Evolutionary conservation across 2,113 vertebrate genomes (phyloP), one percentile per base, ranked within the genome.

Genomic region (Lasiurus borealis): DNA sequence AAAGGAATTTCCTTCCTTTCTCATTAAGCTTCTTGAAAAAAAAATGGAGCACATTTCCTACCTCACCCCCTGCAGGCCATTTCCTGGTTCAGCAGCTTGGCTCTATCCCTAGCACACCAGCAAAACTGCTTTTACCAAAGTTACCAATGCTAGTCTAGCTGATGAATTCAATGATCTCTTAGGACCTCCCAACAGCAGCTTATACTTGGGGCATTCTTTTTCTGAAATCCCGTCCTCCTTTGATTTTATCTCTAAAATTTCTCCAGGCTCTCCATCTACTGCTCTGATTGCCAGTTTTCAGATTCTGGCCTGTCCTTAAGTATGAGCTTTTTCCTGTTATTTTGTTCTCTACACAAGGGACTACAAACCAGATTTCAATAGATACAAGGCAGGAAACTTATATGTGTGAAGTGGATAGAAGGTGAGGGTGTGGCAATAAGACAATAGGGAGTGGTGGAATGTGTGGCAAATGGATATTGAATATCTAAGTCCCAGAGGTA

Each of bases 191-290:
- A 48, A 57, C 1, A 40, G 27, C 50, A 62, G 82, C 36, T 86
- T 84, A 66, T 9, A 44, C 27, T 66, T 5, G 0, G 11, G 36
- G 36, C 29, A 52, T 12, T n/a, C 10, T 46, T 84, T 52, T 77
- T 73, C 54, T 68, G 50, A 88, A 77, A 90, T 85, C n/a, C 19
- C 50, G 77, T 77, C 54, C 40, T 77, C 13, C 19, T 95, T 77
- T 92, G 54, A 50, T 73, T 72, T 94, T 40, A 85, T 54, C 10
- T 5, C 31, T 57, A 68, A 76, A 14, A 31, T 73, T 82, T 86
- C n/a, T 44, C n/a, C 15, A 16, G 21, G 5, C 36, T 25, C 6
- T 48, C n/a, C 46, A 54, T 82, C 86, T 94, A 31, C 27, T 4
- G 69, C 8, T 90, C 80, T 77, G 2, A 78, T 66, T 48, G 66